A percentile compares a stretch with the other conserved stretches of the same genome.
Conservation (phyloP, 2,113 vertebrate genomes). For the Hippocampus guttulatus region DNA sequence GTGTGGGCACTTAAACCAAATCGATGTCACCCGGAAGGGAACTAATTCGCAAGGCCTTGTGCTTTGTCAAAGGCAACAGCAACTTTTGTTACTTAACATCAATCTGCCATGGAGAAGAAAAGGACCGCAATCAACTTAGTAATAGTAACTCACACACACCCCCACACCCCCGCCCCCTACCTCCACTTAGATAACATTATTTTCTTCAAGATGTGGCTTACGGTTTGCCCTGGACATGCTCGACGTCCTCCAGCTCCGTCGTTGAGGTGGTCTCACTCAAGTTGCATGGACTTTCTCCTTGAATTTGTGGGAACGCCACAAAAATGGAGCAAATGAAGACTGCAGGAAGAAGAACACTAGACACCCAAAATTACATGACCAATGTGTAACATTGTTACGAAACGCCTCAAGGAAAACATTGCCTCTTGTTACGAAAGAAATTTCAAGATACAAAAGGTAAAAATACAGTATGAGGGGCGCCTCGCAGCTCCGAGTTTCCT, state of each 20-base stretch:
- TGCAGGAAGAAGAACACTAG: no score
- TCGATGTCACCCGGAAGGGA: slow-evolving; percentile 53
- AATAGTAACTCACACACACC: slow-evolving; percentile 33
- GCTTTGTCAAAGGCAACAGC: slow-evolving; percentile 50
- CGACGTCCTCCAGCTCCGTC: slow-evolving; percentile 12
- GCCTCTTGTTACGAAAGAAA: no score
- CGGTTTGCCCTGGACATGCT: slow-evolving; percentile 25
- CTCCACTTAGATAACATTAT: slow-evolving; percentile 46
- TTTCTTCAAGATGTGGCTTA: slow-evolving; percentile 30
- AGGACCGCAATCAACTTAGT: slow-evolving; percentile 57
- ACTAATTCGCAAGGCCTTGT: slow-evolving; percentile 54
- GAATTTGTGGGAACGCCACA: no score
- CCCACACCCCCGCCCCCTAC: not conserved
- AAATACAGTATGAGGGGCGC: no score
- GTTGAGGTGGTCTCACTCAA: slow-evolving; percentile 10
- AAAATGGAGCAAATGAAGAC: no score
- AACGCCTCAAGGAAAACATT: no score
- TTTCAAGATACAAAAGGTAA: no score
- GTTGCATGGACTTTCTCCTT: slow-evolving; percentile 1
- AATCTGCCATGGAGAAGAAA: slow-evolving; percentile 55
- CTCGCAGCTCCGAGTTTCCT: no score
- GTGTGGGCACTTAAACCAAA: slow-evolving; percentile 62
- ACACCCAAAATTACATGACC: no score
- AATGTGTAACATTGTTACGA: no score
- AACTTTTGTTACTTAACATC: slow-evolving; percentile 64